Evolutionary conservation across 1,140 invertebrate genomes (phyloP).

Genomic region (Cylas formicarius): DNA sequence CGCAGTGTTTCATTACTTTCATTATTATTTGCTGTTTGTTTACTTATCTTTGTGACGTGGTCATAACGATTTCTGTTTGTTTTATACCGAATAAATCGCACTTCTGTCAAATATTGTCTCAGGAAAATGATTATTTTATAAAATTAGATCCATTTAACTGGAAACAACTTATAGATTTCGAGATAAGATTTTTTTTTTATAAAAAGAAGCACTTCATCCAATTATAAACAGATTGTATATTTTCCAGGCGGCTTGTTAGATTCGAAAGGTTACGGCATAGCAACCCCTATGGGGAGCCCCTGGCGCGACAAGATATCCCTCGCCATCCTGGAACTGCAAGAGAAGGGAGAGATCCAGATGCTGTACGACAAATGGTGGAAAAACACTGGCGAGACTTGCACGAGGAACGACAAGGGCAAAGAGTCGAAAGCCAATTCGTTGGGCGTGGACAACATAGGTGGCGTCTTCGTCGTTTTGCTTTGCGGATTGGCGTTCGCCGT

Average conservation of each 20-base stretch:
- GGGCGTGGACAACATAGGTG: constrained; percentile 85
- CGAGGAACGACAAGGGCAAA: constrained; percentile 76
- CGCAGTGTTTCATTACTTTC: too few relatives aligned
- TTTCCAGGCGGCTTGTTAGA: constrained; percentile 20
- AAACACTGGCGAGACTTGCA: constrained; percentile 86
- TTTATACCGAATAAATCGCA: too few relatives aligned
- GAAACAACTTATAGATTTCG: too few relatives aligned
- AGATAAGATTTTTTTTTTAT: too few relatives aligned
- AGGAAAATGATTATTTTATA: too few relatives aligned
- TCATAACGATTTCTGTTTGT: too few relatives aligned
- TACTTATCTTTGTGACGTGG: too few relatives aligned
- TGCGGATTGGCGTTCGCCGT: constrained; percentile 68
- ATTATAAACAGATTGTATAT: constrained; percentile 58
- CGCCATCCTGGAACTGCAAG: constrained; percentile 90
- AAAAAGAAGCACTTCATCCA: too few relatives aligned
- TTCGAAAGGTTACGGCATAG: constrained; percentile 64
- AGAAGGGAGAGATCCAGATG: constrained; percentile 92
- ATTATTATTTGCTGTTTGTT: too few relatives aligned
- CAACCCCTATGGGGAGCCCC: constrained; percentile 83
- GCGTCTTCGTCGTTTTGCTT: constrained; percentile 64
- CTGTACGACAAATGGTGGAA: constrained; percentile 94
- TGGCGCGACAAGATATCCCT: constrained; percentile 93
- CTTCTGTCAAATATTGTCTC: too few relatives aligned
- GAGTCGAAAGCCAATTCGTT: constrained; percentile 71
- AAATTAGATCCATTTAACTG: too few relatives aligned